Percentiles rank a stretch among this genome's conserved stretches.
phyloP scores from a whole-genome alignment of 2,113 vertebrate species.

The Gnathonemus longibarbis region DNA sequence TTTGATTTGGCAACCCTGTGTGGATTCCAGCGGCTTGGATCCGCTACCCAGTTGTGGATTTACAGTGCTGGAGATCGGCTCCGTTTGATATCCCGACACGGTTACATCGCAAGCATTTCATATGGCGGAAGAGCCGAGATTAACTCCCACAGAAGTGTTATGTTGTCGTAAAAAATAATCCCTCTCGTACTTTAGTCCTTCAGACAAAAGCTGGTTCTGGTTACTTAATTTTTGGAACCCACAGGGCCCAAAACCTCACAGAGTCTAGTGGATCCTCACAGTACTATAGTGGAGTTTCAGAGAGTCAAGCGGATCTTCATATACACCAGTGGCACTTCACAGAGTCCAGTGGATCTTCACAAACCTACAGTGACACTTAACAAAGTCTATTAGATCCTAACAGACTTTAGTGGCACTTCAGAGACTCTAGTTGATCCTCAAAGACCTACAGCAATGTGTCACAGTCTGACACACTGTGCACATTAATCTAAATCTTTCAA shows the following conservation, averaged over 20 bases:
- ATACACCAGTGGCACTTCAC: neutral
- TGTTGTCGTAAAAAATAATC: neutral
- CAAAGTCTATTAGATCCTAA: neutral
- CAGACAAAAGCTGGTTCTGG: neutral
- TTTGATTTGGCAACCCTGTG: neutral
- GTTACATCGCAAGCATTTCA: neutral
- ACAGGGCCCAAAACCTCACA: neutral
- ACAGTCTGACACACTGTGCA: neutral
- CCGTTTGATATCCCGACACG: neutral
- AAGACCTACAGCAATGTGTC: neutral
- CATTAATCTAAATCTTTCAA: neutral
- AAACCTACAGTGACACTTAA: neutral
- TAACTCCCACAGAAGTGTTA: neutral
- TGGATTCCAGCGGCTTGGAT: neutral
- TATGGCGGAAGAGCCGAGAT: neutral
- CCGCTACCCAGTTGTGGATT: neutral
- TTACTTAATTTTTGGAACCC: neutral
- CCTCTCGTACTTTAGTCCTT: neutral
- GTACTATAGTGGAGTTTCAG: neutral
- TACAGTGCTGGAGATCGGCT: neutral
- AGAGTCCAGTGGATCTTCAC: neutral
- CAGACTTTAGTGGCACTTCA: neutral
- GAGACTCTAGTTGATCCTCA: neutral
- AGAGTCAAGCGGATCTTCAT: neutral
- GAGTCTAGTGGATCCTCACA: neutral